Conservation (phyloP, 2,113 vertebrate species). For the Trematocara stigmaticum region DNA sequence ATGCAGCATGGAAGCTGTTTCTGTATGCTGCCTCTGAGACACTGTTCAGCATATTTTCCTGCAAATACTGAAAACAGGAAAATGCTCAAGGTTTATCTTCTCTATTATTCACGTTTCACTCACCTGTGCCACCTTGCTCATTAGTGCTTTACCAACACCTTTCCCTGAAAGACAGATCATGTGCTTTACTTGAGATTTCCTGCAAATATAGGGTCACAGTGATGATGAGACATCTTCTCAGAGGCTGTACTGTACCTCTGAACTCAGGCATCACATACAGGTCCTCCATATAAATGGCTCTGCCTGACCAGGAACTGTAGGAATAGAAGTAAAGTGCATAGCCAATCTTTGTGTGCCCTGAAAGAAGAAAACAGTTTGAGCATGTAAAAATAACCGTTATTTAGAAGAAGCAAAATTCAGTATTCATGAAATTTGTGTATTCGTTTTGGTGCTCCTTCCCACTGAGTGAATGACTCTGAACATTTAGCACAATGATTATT, state of each 20-base stretch:
- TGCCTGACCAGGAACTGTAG: slow-evolving; percentile 68
- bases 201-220: accelerated
- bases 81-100: not conserved
- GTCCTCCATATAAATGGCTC: not conserved
- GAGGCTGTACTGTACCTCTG: not conserved
- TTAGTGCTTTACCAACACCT: not conserved
- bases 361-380: not conserved
- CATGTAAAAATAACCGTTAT: not conserved
- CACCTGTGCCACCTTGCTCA: not conserved
- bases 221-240: not conserved
- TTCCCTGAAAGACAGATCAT: not conserved
- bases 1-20: not conserved
- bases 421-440: not conserved
- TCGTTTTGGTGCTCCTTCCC: not conserved
- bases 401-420: not conserved
- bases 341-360: not conserved
- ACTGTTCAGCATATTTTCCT: accelerated
- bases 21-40: not conserved
- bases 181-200: not conserved
- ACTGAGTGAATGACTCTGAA: not conserved
- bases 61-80: not conserved
- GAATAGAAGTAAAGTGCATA: slow-evolving; percentile 70
- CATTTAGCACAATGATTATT: accelerated
- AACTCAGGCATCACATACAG: not conserved
- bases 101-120: not conserved